These are phyloP conservation scores for Laothoe populi DNA, from an alignment of 2,888 invertebrate genomes.

Conservation along the genomic window DNA sequence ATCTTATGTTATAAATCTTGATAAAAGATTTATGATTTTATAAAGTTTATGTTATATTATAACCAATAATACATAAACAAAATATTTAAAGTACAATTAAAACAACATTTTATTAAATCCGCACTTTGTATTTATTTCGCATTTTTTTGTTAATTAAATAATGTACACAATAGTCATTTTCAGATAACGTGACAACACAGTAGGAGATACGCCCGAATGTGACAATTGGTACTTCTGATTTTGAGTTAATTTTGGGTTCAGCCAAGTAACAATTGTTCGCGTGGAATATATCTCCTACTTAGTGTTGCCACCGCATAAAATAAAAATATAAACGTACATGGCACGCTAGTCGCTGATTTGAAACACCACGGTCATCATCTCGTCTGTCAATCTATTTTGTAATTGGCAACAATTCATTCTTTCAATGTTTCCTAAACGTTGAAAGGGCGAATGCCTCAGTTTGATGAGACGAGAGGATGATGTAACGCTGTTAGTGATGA, in stretches of 20 bases:
- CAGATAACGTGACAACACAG: constrained; percentile 77
- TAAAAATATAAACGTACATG: constrained; percentile 70
- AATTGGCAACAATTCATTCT: constrained; percentile 37
- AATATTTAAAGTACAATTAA: constrained; percentile 4
- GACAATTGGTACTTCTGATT: constrained; percentile 69
- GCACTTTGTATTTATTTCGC: constrained; percentile 10
- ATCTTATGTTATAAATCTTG: background rate
- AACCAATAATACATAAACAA: constrained; percentile 2
- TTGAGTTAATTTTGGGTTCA: constrained; percentile 37
- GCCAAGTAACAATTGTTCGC: constrained; percentile 73
- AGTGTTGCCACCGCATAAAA: constrained; percentile 73
- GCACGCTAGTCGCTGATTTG: constrained; percentile 82
- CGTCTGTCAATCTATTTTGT: constrained; percentile 63
- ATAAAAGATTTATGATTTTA: background rate
- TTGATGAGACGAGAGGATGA: constrained; percentile 76
- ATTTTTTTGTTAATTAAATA: constrained; percentile 26
- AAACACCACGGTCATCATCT: constrained; percentile 79
- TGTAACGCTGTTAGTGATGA: constrained; percentile 62
- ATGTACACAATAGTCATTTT: constrained; percentile 52
- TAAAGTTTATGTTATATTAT: background rate
- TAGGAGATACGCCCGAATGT: constrained; percentile 74
- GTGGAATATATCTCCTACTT: constrained; percentile 69
- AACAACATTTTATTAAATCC: background rate
- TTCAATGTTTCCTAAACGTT: constrained; percentile 41
- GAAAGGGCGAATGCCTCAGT: constrained; percentile 45